Evolutionary conservation across 2,888 invertebrate species (phyloP).

Genomic region (Agonopterix subpropinquella): DNA sequence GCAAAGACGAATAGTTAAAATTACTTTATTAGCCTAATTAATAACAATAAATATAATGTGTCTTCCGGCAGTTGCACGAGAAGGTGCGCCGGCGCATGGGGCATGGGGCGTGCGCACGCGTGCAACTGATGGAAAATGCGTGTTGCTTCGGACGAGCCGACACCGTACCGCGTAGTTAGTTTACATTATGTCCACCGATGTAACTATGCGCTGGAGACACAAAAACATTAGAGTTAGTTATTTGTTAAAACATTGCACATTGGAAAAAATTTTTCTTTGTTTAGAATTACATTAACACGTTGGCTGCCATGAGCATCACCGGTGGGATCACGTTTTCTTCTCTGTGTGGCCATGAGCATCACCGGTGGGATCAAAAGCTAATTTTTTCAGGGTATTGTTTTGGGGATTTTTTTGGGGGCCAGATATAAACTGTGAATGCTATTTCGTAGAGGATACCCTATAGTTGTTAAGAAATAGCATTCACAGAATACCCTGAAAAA

Average conservation of each 20-base stretch:
- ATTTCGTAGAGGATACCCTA: too few relatives aligned
- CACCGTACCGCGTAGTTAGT: conserved; percentile 37
- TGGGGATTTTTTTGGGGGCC: too few relatives aligned
- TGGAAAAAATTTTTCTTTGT: too few relatives aligned
- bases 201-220: conserved; percentile 11
- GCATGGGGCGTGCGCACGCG: conserved; percentile 21
- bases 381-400: too few relatives aligned
- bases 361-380: too few relatives aligned
- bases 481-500: too few relatives aligned
- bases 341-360: too few relatives aligned
- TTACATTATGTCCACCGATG: background rate
- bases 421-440: too few relatives aligned
- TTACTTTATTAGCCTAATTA: conserved; percentile 33
- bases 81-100: conserved; percentile 11
- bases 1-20: conserved; percentile 4
- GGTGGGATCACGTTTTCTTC: too few relatives aligned
- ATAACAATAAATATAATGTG: conserved; percentile 42
- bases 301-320: too few relatives aligned
- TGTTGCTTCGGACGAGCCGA: conserved; percentile 49
- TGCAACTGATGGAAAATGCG: conserved; percentile 72
- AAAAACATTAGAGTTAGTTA: conserved; percentile 19
- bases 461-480: too few relatives aligned
- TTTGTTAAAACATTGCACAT: background rate
- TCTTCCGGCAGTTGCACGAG: conserved; percentile 72
- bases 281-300: too few relatives aligned